Evolutionary conservation across 2,888 invertebrate genomes (phyloP), one percentile per base, ranked within the genome.

Genomic region (Cancer borealis): DNA sequence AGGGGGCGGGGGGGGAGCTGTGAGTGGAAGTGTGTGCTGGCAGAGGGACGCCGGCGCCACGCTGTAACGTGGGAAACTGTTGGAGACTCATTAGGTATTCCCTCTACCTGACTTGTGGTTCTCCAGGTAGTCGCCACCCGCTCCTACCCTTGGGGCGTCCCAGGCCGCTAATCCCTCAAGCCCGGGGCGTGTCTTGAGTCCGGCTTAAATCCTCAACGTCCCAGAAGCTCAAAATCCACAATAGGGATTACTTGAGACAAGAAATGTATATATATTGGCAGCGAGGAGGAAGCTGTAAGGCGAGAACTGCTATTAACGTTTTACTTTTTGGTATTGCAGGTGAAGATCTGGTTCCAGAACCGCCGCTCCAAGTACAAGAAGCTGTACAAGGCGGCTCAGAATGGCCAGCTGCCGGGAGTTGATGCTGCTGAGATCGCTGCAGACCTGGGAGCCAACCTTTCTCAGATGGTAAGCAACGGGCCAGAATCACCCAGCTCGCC

Each of bases 271-370:
- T 79, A 79, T 79, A 79, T 30, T 79, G 54, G 54, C 30, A 4
- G 46, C 8, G 90, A 30, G 90, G 26, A 14, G 21, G 46, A 6
- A 21, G 39, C 30, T 17, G 46, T 17, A 46, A 88, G 88, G 10
- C 46, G 3, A n/a, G 21, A 90, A 12, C 90, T 49, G n/a, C 1
- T 54, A 14, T 8, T 90, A 54, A 30, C 54, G 90, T 90, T 12
- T 49, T 49, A 79, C 10, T 66, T 49, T 66, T 90, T 73, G 96
- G 96, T 96, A 96, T 97, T 97, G 95, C 97, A 99, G 98, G 99
- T 99, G 96, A 99, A 99, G 98, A 99, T 99, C 97, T 99, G 99
- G 99, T 99, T 99, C 97, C 99, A 99, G 97, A 99, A 99, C 97
- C 98, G 99, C 96, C 97, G 99, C 96, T 99, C 99, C 97, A 99